Evolutionary conservation across 2,113 vertebrate species (phyloP).

Genomic region (Zonotrichia leucophrys): DNA sequence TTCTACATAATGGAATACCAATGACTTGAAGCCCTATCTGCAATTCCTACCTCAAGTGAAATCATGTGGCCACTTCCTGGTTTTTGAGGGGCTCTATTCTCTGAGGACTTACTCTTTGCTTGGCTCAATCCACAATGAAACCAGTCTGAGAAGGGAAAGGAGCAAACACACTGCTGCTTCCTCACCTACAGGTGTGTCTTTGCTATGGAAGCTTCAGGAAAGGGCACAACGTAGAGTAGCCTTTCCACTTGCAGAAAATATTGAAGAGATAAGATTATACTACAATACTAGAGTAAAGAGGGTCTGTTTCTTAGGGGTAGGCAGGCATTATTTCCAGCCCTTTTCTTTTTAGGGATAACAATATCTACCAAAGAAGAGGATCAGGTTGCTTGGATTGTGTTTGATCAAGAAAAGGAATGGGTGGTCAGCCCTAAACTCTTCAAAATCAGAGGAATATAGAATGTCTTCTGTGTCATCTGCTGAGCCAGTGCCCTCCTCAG

Average conservation of each 20-base stretch:
- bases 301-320: background rate
- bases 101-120: background rate
- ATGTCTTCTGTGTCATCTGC: background rate
- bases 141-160: background rate
- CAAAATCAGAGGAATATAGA: background rate
- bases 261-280: background rate
- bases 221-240: background rate
- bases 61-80: background rate
- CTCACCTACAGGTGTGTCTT: background rate
- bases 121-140: background rate
- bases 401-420: conserved; percentile 72
- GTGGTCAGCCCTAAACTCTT: conserved; percentile 59
- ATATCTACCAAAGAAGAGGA: conserved; percentile 70
- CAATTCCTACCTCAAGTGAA: background rate
- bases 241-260: background rate
- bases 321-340: background rate
- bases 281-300: background rate
- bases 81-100: background rate
- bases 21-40: background rate
- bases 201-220: background rate
- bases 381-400: conserved; percentile 48
- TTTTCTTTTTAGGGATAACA: conserved; percentile 30
- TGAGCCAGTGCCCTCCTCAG: background rate
- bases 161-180: background rate
- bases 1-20: background rate